Evolutionary conservation across 1,140 invertebrate genomes (phyloP), one percentile per base, ranked within the genome.

Genomic region (Hycleus cichorii): DNA sequence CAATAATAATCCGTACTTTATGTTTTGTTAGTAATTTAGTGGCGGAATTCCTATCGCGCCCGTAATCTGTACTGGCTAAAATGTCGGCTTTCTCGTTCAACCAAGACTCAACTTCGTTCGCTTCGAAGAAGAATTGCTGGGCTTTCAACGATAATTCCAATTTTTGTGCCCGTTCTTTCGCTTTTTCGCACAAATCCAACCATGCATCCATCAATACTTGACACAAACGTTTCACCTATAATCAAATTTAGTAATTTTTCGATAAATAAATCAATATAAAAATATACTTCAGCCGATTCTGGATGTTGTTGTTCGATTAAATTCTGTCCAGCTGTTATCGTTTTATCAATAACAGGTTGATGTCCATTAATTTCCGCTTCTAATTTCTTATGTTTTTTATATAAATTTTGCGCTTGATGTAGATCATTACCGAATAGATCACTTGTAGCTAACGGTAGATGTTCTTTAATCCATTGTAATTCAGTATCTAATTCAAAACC

Each of bases 391-490:
- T 97, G 94, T 76, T 97, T 97, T 75, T 97, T 98, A 64, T 89
- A 83, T 8, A 95, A 79, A 9, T 88, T 90, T 69, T 96, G 92
- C 0, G 93, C 92, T 73, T 96, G 93, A 67, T 95, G 87, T 38
- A 98, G 76, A 75, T 91, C 94, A 49, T 87, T 81, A 1, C 89
- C 89, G 3, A 88, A 71, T 4, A 80, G 83, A 2, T 86, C 84
- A 1, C 91, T 90, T 0, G 83, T 81, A 2, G 90, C 93, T 3
- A 88, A 80, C 3, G 89, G 87, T 51, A 89, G 71, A 62, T 94
- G 89, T 73, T 98, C 96, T 39, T 87, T 86, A 51, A 98, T 94
- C 95, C 95, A 99, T 70, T 95, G 92, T 65, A 96, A 78, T 74
- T 98, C 95, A 0, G 87, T 87, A 56, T 96, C 91, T 39, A 96